Base-by-base conservation (phyloP, 2,888 invertebrate species). In the Lasioglossum lativentre region DNA sequence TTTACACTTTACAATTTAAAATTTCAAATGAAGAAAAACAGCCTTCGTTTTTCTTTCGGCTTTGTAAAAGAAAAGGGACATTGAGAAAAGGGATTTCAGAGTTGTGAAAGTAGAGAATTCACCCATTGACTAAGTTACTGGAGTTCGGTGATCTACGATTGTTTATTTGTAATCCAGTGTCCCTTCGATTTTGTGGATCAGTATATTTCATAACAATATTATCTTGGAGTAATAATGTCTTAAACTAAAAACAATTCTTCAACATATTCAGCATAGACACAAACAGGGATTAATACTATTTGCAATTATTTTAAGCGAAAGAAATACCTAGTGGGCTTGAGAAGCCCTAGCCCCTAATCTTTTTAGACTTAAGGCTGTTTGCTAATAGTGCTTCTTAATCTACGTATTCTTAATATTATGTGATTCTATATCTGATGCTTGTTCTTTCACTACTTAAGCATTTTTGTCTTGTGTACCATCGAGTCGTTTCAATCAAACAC, bases 311-410 rank as follows among this genome's bases (percentile, higher is more conserved):
- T 34, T 34, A 1, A 1, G 34, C 3, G 34, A 1, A 34, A 34
- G 34, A 34, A 34, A 52, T 23, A 23, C 2, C 14, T 63, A 19
- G 27, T 30, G 30, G 6, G 30, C 63, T 63, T 63, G 63, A 14
- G 63, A 63, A 63, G 63, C 63, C 63, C 30, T 63, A 30, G 30
- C 27, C 6, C 27, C 27, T 63, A 63, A 27, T 63, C 63, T 16
- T 6, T 30, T 6, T 30, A 30, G 63, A 8, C 63, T 63, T 63
- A 63, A 63, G 63, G 30, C 30, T 27, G 63, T 63, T 30, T 63
- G 63, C 63, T 30, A 30, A 63, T 63, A 63, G 63, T 63, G 63
- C 63, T 63, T 63, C 63, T 5, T 63, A 63, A 63, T 63, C 63
- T 63, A 30, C 30, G 30, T 30, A 30, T 16, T 30, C 6, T 14